A percentile compares a stretch with the other conserved stretches of the same genome.
These are phyloP conservation scores for Centroberyx gerrardi DNA, from an alignment of 2,797 vertebrate genomes.

Conservation along the genomic window DNA sequence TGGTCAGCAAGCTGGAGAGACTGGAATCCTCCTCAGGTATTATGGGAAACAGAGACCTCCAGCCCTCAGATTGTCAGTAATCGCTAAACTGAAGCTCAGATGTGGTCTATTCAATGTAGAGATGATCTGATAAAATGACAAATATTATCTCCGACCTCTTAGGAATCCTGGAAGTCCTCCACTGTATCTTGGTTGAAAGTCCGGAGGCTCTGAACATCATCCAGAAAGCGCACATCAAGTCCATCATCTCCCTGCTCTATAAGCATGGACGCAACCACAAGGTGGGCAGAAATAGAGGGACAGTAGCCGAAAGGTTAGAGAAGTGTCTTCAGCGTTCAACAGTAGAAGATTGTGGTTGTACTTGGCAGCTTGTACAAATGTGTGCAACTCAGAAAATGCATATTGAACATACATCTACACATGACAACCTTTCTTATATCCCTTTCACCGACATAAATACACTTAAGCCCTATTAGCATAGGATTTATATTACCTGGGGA, in stretches of 20 bases:
- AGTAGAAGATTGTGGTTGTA: too few relatives aligned
- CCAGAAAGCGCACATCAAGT: conserved; percentile 95
- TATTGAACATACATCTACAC: not conserved
- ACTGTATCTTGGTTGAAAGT: conserved; percentile 97
- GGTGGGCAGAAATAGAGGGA: conserved; percentile 79
- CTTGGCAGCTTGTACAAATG: too few relatives aligned
- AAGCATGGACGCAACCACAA: conserved; percentile 98
- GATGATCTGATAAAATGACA: not conserved
- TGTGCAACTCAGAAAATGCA: not conserved
- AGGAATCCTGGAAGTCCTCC: conserved; percentile 98
- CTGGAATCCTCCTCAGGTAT: conserved; percentile 98
- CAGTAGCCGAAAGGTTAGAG: not conserved
- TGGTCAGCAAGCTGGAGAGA: conserved; percentile 98
- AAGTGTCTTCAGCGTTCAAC: too few relatives aligned
- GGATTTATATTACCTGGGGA: too few relatives aligned
- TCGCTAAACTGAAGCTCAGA: not conserved
- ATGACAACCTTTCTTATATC: not conserved
- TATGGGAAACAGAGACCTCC: not conserved
- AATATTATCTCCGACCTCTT: conserved; percentile 11
- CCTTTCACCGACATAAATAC: conserved; percentile 3
- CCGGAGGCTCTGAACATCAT: conserved; percentile 98
- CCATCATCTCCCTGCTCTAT: conserved; percentile 97
- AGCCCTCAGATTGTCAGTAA: not conserved
- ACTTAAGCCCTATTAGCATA: not conserved
- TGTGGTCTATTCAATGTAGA: not conserved